Evolutionary conservation across 2,888 invertebrate species (phyloP).

Genomic region (Capitulum mitella): DNA sequence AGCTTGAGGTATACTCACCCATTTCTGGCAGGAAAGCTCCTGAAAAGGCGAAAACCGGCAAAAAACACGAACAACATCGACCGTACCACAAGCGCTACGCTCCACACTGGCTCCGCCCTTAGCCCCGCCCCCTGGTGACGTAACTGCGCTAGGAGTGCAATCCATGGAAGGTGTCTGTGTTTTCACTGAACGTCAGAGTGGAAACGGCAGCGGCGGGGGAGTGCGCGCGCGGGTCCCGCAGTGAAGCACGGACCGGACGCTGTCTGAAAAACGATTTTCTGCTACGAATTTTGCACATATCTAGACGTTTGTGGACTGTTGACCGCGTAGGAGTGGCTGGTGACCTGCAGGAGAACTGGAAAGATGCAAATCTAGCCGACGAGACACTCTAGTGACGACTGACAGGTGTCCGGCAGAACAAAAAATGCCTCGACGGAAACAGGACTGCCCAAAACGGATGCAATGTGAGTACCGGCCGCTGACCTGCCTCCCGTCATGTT

Average conservation of each 20-base stretch:
- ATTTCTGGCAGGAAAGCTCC: neutral
- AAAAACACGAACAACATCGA: neutral
- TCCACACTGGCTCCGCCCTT: conserved; percentile 4
- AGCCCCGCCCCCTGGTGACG: conserved; percentile 18
- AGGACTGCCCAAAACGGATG: conserved; percentile 52
- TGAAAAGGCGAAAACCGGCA: neutral
- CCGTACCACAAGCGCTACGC: neutral
- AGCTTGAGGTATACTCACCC: too few relatives aligned
- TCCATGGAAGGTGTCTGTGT: conserved; percentile 11
- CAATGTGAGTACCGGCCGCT: conserved; percentile 48
- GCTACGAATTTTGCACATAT: conserved; percentile 28
- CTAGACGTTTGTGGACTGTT: conserved; percentile 28
- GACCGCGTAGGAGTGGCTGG: conserved; percentile 29
- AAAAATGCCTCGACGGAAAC: conserved; percentile 50
- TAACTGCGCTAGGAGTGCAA: neutral
- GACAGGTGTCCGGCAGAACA: neutral
- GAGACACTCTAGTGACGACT: neutral
- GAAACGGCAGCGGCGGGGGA: neutral
- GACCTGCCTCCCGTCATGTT: too few relatives aligned
- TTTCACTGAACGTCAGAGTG: conserved; percentile 18
- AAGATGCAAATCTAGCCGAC: conserved; percentile 27
- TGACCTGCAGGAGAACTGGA: conserved; percentile 26
- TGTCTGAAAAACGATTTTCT: neutral
- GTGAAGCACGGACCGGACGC: neutral
- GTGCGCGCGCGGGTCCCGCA: neutral